Evolutionary conservation across 2,888 invertebrate species (phyloP), one percentile per base, ranked within the genome.

Genomic region (Clivina fossor): DNA sequence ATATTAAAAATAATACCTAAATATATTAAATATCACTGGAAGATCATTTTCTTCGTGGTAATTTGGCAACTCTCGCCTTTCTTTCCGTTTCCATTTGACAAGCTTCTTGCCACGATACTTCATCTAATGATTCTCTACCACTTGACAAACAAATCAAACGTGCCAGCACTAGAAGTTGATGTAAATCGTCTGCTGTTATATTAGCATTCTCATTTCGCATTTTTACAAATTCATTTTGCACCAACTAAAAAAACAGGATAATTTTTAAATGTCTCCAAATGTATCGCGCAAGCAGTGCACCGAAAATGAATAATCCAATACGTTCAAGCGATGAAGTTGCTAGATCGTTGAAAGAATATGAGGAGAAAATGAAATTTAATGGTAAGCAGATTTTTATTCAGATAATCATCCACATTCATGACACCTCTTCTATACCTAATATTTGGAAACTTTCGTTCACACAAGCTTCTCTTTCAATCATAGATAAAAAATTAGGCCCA

Each of bases 201-300:
- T 80, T 80, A 26, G 76, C 75, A 57, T 82, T 76, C 0, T 77
- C 74, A 67, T 83, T 85, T 30, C 93, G 80, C 81, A 90, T 82
- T 62, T 83, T 76, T 33, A 93, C 89, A 73, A 93, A 93, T 69
- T 93, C 90, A 16, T 86, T 82, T 76, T 93, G 87, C 15, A 93
- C 83, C 64, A 83, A 78, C 84, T 88, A 70, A 9, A 76, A 78
- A 35, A 58, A n/a, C n/a, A n/a, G n/a, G n/a, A 62, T 65, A 61
- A 57, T 49, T 54, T 62, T 26, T 11, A 59, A 28, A 54, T n/a
- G n/a, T n/a, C n/a, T n/a, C n/a, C 76, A 76, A 63, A 71, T 73
- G 59, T 77, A 77, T 57, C 67, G 80, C 44, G 78, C 80, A 1
- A 72, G 75, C 58, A 80, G 80, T 63, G 80, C 80, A 0, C 80